Base-by-base conservation (phyloP, 2,888 invertebrate species). In the Melanargia galathea region DNA sequence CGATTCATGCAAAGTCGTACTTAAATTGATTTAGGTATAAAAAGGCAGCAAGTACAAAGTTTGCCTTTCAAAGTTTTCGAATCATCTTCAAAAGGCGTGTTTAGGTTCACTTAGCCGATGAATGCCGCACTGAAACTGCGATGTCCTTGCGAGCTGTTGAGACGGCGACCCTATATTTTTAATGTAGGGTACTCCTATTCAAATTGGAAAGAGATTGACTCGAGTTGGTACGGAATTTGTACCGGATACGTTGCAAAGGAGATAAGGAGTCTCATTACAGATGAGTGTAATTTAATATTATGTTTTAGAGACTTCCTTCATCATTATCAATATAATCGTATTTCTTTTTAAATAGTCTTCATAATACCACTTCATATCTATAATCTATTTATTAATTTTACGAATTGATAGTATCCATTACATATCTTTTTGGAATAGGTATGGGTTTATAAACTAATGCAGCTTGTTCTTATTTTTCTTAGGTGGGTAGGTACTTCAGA, bases 101-200 rank as follows among this genome's bases (percentile, higher is more conserved):
- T 80, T 73, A 73, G 80, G 79, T 82, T 80, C 85, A 83, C 84
- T 86, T 87, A 82, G 82, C 75, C 82, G 82, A 86, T 86, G 86
- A 86, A 87, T 83, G 75, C 82, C 76, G 75, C 75, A 72, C 66
- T 68, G 67, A 69, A 63, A 67, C 75, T 72, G 71, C 58, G 75
- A 74, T 80, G 83, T 84, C 83, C 86, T 81, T 76, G 58, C 38
- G 46, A 35, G 69, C 76, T 73, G 83, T 86, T 87, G 82, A 83
- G 74, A 72, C 24, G 48, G 70, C 73, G 79, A 80, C 80, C 81
- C 83, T 82, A 81, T 81, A 83, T 84, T 86, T 86, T 84, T 86
- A 85, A 86, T 83, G 83, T 81, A 80, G 81, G 84, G 81, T 82
- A 83, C 80, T 82, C 79, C 86, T 82, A 86, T 86, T 87, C 83